These are phyloP conservation scores for Iphiclides podalirius DNA, from an alignment of 2,888 invertebrate genomes.

Conservation along the genomic window DNA sequence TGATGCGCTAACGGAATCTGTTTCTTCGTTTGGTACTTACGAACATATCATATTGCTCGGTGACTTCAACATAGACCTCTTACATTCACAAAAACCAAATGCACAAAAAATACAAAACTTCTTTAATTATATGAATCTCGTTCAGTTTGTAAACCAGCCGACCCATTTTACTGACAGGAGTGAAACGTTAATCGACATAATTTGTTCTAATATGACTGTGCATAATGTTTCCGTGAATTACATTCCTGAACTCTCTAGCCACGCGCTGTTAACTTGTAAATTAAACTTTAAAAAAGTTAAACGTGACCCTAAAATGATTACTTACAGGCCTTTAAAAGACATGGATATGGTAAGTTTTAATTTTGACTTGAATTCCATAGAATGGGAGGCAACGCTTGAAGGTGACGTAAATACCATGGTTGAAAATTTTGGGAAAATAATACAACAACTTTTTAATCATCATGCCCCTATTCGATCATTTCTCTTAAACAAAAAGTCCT, in stretches of 20 bases:
- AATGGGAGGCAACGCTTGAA: not conserved
- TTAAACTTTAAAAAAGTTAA: not conserved
- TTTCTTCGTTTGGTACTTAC: not conserved
- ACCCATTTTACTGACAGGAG: slow-evolving; percentile 3
- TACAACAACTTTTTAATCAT: not conserved
- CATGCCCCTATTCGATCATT: not conserved
- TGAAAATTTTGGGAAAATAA: not conserved
- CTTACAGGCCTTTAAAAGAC: no score
- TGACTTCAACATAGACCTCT: slow-evolving; percentile 23
- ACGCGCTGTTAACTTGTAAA: not conserved
- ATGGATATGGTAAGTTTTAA: not conserved
- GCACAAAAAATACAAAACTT: not conserved
- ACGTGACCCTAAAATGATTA: no score
- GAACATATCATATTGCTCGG: slow-evolving; percentile 19
- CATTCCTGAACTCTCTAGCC: not conserved
- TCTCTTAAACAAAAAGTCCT: not conserved
- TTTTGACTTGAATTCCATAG: not conserved
- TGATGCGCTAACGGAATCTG: no score
- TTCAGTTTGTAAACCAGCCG: not conserved
- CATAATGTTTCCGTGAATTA: not conserved
- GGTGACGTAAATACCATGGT: not conserved
- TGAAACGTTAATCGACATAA: slow-evolving; percentile 32
- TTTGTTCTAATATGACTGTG: not conserved
- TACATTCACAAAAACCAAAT: not conserved
- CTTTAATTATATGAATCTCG: not conserved